Percentiles rank a stretch among this genome's conserved stretches.
phyloP scores from a whole-genome alignment of 1,140 invertebrate species.

The Penaeus japonicus region DNA sequence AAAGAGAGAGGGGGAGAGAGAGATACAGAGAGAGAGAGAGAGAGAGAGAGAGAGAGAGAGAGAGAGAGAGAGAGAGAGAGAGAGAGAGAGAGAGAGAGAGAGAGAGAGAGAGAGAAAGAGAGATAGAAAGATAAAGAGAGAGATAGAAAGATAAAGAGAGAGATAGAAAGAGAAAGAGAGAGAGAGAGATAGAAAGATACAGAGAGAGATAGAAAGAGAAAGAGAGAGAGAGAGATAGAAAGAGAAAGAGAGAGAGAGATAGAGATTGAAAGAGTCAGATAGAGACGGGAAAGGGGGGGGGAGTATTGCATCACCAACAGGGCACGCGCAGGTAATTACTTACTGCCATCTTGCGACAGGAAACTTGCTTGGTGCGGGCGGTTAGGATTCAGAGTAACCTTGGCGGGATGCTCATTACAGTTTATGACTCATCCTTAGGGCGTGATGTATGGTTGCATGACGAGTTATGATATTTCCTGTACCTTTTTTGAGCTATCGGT shows the following conservation, averaged over 20 bases:
- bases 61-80: not conserved
- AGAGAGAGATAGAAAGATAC: not conserved
- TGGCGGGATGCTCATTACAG: no score
- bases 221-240: not conserved
- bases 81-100: not conserved
- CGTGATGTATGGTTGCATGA: no score
- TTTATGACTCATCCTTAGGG: no score
- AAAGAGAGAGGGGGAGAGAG: not conserved
- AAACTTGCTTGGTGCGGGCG: no score
- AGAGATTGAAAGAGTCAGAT: not conserved
- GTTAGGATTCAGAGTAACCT: no score
- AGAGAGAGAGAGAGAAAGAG: not conserved
- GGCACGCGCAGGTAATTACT: no score
- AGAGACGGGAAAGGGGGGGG: not conserved
- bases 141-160: not conserved
- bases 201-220: not conserved
- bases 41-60: not conserved
- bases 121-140: not conserved
- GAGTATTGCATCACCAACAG: no score
- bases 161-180: not conserved
- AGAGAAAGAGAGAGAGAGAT: not conserved
- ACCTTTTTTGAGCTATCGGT: no score
- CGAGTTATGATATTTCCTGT: no score
- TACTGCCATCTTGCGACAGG: no score
- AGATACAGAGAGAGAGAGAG: not conserved